Percentiles rank a stretch among this genome's conserved stretches.
phyloP scores from a whole-genome alignment of 2,888 invertebrate genomes.

The Drosophila nr. medialis region DNA sequence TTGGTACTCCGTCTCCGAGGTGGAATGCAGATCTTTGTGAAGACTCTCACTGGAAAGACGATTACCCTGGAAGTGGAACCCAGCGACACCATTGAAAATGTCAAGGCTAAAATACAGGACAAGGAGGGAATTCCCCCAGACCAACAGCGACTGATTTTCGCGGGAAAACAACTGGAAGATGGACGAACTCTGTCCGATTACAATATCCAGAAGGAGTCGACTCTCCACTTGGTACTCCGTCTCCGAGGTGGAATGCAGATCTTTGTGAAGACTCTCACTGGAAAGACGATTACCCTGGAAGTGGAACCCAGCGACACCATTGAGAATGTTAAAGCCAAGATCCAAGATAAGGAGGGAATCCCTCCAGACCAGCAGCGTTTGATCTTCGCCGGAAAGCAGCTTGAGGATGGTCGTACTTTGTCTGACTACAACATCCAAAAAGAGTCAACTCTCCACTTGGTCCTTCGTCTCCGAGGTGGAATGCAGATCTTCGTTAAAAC shows the following conservation, averaged over 20 bases:
- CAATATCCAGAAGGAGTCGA: too few relatives aligned
- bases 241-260: too few relatives aligned
- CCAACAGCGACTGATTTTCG: too few relatives aligned
- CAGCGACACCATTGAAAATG: fast-evolving
- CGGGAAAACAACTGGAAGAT: too few relatives aligned
- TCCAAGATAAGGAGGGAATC: constrained; percentile 75
- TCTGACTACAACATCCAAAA: constrained; percentile 97
- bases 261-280: too few relatives aligned
- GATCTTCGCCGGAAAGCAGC: constrained; percentile 87
- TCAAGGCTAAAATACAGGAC: fast-evolving
- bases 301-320: too few relatives aligned
- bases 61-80: too few relatives aligned
- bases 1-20: constrained; percentile 56
- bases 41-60: too few relatives aligned
- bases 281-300: too few relatives aligned
- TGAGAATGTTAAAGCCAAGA: constrained; percentile 41
- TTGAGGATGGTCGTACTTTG: constrained; percentile 95
- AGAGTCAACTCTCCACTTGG: constrained; percentile 95
- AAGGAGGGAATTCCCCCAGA: too few relatives aligned
- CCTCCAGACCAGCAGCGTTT: constrained; percentile 78
- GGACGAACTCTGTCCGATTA: fast-evolving
- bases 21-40: too few relatives aligned
- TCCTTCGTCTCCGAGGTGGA: constrained; percentile 94
- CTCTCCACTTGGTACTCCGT: too few relatives aligned
- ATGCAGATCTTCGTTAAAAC: constrained; percentile 68